phyloP scores from a whole-genome alignment of 2,797 vertebrate genomes.

The Manis pentadactyla region DNA sequence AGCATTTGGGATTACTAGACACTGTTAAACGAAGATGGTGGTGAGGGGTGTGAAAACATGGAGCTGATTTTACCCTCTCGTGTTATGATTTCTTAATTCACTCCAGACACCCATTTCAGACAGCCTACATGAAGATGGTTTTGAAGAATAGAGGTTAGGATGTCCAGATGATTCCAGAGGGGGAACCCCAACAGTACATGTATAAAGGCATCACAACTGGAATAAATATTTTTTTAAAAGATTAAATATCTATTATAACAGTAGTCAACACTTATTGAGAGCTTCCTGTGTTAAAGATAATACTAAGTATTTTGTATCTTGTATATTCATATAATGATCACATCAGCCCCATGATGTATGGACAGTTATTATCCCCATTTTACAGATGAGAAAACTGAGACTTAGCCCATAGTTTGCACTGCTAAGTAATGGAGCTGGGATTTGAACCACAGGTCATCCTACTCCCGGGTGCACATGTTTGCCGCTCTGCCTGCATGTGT shows the following conservation, averaged over 20 bases:
- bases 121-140: not conserved
- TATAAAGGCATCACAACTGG: not conserved
- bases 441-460: not conserved
- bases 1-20: not conserved
- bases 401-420: not conserved
- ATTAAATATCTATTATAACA: not conserved
- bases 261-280: not conserved
- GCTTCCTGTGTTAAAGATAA: not conserved
- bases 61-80: conserved; percentile 30
- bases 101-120: not conserved
- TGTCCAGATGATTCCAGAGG: not conserved
- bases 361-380: not conserved
- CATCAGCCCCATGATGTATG: not conserved
- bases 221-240: not conserved
- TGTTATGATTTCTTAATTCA: conserved; percentile 51
- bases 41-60: not conserved
- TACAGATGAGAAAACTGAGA: not conserved
- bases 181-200: not conserved
- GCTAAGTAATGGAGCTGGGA: not conserved
- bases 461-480: not conserved
- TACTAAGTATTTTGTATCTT: not conserved
- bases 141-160: not conserved
- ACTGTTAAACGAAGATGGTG: not conserved
- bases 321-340: not conserved
- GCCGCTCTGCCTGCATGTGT: not conserved